Base-by-base conservation (phyloP, 2,113 vertebrate species). In the Lophotis ruficrista region DNA sequence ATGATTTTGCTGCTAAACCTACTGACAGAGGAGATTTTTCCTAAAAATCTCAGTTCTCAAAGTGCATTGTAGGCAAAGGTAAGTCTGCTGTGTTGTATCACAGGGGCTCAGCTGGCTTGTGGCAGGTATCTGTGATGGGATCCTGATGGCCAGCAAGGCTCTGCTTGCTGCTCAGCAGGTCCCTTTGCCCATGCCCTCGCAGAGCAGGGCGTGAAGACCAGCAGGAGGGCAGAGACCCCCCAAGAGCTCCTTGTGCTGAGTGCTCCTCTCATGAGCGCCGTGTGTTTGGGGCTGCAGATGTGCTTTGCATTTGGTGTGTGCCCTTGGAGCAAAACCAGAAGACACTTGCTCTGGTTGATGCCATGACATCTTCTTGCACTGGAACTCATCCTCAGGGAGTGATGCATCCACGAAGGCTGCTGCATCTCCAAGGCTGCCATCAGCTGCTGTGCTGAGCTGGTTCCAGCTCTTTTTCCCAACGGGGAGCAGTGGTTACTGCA, bases 391-490 rank as follows among this genome's bases (percentile, higher is more conserved):
- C 23, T 65, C 2, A 3, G 31, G 50, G 19, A 51, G 1, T 3
- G 50, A 15, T n/a, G 13, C 53, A n/a, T 58, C 21, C 27, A 30
- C 2, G 0, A 35, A 68, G 37, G 24, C 54, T 33, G 7, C 37
- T 61, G 51, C 21, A 35, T 54, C 38, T 69, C 50, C 1, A 5
- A n/a, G 41, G 58, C 53, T 71, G 57, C 47, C 10, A 3, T 45
- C 0, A 0, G 41, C 53, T 56, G 20, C 50, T 2, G 3, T 28
- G 35, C 41, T 71, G 10, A 48, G 2, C 7, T 1, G 1, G 15
- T 50, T 47, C 18, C 4, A 2, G 14, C 16, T 53, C 25, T 76
- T 83, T 45, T 83, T 62, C 41, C 64, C n/a, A n/a, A 3, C 25
- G 60, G 45, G 60, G 27, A 61, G 14, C 60, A 80, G 41, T 31